Conservation (phyloP, 2,888 invertebrate species). For the Sminthurinus aureus region DNA sequence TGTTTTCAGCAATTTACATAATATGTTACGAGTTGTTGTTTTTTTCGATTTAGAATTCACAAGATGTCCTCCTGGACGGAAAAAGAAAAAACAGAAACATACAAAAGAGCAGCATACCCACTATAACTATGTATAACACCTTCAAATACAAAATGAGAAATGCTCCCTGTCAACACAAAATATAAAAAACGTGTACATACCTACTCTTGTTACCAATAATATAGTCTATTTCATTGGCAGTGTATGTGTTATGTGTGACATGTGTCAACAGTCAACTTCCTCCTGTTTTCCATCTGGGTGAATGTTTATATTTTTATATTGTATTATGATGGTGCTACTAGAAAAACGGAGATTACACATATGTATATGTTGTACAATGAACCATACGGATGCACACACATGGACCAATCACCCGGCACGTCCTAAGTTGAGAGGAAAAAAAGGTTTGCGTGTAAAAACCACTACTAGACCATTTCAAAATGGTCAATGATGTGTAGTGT, state of each 20-base stretch:
- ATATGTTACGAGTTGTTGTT: no score
- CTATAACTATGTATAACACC: background rate
- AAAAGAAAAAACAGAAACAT: background rate
- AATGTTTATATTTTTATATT: background rate
- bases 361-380: background rate
- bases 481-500: no score
- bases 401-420: background rate
- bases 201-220: background rate
- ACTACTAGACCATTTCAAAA: no score
- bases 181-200: background rate
- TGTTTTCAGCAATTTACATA: no score
- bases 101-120: background rate
- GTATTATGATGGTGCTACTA: background rate
- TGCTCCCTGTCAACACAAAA: no score
- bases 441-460: no score
- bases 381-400: background rate
- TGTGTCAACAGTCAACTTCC: background rate
- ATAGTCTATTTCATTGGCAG: background rate
- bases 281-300: background rate
- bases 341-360: background rate
- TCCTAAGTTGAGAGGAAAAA: background rate
- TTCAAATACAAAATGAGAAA: background rate
- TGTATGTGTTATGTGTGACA: background rate
- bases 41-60: no score
- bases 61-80: background rate